phyloP scores from a whole-genome alignment of 2,888 invertebrate species.

The Tetranychus truncatus region DNA sequence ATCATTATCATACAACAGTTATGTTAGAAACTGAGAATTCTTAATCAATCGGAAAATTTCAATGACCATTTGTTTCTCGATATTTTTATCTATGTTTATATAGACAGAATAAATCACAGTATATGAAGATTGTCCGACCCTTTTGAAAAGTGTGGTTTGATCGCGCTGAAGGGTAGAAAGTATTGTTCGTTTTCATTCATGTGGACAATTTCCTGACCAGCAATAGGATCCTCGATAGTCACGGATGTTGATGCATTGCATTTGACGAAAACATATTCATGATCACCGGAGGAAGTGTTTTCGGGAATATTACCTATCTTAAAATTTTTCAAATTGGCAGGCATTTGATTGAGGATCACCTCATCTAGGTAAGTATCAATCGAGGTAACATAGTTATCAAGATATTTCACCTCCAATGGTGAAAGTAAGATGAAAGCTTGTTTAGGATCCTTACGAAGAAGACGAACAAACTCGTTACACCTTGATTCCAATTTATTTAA shows the following conservation, averaged over 20 bases:
- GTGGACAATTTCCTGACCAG: constrained; percentile 10
- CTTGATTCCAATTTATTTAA: constrained; percentile 20
- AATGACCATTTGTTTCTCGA: too few species aligned
- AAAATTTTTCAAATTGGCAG: constrained; percentile 14
- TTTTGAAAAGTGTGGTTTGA: constrained; percentile 11
- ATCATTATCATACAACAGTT: too few species aligned
- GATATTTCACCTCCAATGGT: constrained; percentile 19
- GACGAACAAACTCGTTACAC: constrained; percentile 16
- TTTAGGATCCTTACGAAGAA: constrained; percentile 14
- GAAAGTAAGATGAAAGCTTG: constrained; percentile 18
- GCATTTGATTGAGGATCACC: constrained; percentile 16
- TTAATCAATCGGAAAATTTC: too few species aligned
- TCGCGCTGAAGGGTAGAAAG: constrained; percentile 20
- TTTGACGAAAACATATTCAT: constrained; percentile 20
- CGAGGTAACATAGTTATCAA: constrained; percentile 19
- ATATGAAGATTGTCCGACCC: neutral
- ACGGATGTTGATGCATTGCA: constrained; percentile 13
- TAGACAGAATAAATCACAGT: neutral
- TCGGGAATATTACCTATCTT: constrained; percentile 15
- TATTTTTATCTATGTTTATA: too few species aligned
- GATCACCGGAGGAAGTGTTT: neutral
- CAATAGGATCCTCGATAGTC: constrained; percentile 10
- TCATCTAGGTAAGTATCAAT: constrained; percentile 18
- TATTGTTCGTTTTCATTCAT: constrained; percentile 15
- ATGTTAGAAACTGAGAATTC: too few species aligned